A percentile compares a stretch with the other conserved stretches of the same genome.
These are phyloP conservation scores for Glossosoma conforme DNA, from an alignment of 1,140 invertebrate species.

Conservation along the genomic window DNA sequence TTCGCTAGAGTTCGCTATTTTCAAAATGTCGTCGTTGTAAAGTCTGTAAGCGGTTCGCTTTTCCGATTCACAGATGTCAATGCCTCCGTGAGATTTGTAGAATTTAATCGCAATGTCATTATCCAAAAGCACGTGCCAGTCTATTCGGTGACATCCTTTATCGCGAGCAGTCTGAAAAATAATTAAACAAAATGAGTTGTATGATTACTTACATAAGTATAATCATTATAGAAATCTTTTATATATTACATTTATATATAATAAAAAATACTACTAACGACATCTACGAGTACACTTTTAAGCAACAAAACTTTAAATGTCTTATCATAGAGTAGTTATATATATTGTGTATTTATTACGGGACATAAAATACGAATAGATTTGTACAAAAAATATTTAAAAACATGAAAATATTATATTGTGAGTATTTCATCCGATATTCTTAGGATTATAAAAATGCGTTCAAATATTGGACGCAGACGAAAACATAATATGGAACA, in stretches of 20 bases:
- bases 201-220: no score
- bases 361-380: no score
- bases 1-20: constrained; percentile 17
- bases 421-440: no score
- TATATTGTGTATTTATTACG: no score
- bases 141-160: constrained; percentile 19
- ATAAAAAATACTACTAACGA: neutral
- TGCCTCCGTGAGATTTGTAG: constrained; percentile 22
- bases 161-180: constrained; percentile 24
- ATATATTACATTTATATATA: constrained; percentile 1
- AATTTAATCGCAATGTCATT: constrained; percentile 22
- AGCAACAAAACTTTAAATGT: no score
- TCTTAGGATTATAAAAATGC: no score
- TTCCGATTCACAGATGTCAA: constrained; percentile 20
- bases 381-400: no score
- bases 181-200: neutral
- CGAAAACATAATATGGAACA: no score
- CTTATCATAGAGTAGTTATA: no score
- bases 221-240: neutral
- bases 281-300: no score
- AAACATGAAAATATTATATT: no score
- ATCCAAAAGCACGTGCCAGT: constrained; percentile 26
- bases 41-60: constrained; percentile 22
- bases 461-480: no score
- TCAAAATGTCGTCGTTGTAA: constrained; percentile 12